A percentile compares a stretch with the other conserved stretches of the same genome.
Conservation (phyloP, 2,797 vertebrate genomes). For the Molossus alvarezi region DNA sequence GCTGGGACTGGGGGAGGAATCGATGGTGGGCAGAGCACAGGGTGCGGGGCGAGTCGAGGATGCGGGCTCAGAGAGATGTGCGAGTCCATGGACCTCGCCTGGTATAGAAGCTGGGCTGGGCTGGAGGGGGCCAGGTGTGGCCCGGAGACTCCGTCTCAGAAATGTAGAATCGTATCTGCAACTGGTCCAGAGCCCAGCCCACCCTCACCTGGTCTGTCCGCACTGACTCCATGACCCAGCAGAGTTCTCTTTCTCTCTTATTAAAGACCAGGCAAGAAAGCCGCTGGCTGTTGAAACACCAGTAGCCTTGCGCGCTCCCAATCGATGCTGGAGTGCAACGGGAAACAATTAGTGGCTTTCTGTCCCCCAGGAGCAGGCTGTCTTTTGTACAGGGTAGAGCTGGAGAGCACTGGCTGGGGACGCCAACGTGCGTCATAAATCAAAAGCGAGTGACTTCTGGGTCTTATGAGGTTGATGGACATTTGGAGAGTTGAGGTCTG, state of each 20-base stretch:
- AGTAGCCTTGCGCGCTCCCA: background rate
- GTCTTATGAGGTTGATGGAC: constrained; percentile 47
- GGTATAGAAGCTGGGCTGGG: background rate
- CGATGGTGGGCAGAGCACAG: background rate
- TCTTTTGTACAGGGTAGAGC: constrained; percentile 52
- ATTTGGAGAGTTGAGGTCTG: background rate
- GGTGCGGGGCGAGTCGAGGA: too few relatives aligned
- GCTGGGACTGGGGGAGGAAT: too few relatives aligned
- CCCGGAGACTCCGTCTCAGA: background rate
- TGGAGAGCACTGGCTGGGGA: background rate
- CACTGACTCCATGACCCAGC: background rate
- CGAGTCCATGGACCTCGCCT: background rate
- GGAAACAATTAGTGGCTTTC: constrained; percentile 56
- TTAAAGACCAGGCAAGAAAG: constrained; percentile 18
- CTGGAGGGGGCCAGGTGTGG: background rate
- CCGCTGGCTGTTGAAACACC: background rate
- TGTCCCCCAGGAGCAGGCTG: constrained; percentile 67
- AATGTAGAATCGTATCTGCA: background rate
- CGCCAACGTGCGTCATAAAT: constrained; percentile 5
- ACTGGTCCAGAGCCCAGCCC: background rate
- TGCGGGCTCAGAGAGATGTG: background rate
- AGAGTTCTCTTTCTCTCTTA: background rate
- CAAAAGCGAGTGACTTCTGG: constrained; percentile 20
- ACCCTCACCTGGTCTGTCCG: background rate
- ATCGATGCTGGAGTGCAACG: constrained; percentile 57